Conservation (phyloP, 2,888 invertebrate genomes). For the Euclidia mi region DNA sequence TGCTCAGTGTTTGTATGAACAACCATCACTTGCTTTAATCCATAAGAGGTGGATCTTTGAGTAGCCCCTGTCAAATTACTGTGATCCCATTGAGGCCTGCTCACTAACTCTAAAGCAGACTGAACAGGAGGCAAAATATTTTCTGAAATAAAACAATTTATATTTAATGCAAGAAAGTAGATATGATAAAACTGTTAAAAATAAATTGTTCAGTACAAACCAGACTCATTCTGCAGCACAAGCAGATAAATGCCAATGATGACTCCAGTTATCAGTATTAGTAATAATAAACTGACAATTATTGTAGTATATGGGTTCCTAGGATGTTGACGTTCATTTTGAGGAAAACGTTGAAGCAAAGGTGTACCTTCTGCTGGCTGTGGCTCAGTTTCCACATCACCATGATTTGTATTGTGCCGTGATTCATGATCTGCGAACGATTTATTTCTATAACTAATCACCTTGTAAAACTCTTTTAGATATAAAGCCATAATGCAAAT, state of each 20-base stretch:
- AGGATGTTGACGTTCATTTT: constrained; percentile 15
- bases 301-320: constrained; percentile 58
- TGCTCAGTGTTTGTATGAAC: constrained; percentile 79
- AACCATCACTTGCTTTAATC: constrained; percentile 73
- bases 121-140: constrained; percentile 75
- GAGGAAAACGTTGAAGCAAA: constrained; percentile 67
- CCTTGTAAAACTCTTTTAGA: constrained; percentile 30
- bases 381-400: constrained; percentile 48
- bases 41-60: constrained; percentile 31
- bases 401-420: constrained; percentile 64
- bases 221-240: constrained; percentile 71
- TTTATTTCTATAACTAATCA: constrained; percentile 23
- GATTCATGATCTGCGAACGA: constrained; percentile 74
- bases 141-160: constrained; percentile 62
- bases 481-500: constrained; percentile 9
- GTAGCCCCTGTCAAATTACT: constrained; percentile 20
- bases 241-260: constrained; percentile 80
- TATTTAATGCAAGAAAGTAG: background rate
- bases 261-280: constrained; percentile 72
- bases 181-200: background rate
- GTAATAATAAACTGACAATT: constrained; percentile 66
- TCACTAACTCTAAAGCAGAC: constrained; percentile 63
- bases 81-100: constrained; percentile 61
- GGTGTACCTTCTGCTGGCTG: constrained; percentile 68
- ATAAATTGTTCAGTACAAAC: constrained; percentile 57